Conservation (phyloP, 2,113 vertebrate species). For the Mormyrus iriodes region DNA sequence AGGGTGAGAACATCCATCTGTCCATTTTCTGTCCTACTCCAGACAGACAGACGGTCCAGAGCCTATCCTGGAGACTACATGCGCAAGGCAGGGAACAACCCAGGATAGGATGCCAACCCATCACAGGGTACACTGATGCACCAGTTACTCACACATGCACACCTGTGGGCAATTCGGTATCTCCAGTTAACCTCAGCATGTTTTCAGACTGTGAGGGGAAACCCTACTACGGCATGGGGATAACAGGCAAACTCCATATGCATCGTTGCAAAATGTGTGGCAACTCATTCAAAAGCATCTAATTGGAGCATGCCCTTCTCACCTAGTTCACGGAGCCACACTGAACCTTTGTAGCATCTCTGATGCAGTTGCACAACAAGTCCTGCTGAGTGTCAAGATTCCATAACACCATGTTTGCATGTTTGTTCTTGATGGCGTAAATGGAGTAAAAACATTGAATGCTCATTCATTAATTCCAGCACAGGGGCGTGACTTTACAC, state of each 20-base stretch:
- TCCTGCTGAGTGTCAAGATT: neutral
- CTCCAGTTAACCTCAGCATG: too few species aligned
- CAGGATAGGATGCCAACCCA: too few species aligned
- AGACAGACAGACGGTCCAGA: too few species aligned
- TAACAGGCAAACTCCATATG: too few species aligned
- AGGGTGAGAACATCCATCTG: neutral
- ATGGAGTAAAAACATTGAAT: neutral
- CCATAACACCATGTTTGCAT: neutral
- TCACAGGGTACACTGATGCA: too few species aligned
- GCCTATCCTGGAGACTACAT: too few species aligned
- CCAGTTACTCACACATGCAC: too few species aligned
- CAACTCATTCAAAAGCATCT: neutral
- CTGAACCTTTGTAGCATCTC: neutral
- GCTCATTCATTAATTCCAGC: neutral
- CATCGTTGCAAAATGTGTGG: neutral
- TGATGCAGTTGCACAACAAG: neutral
- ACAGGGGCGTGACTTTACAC: neutral
- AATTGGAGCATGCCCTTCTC: neutral
- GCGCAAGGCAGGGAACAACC: too few species aligned
- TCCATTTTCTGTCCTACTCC: neutral
- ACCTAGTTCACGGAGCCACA: neutral
- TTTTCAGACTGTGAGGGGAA: too few species aligned
- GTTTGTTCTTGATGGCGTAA: neutral
- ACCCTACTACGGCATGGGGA: too few species aligned
- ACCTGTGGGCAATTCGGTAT: too few species aligned